A percentile compares a stretch with the other conserved stretches of the same genome.
Evolutionary conservation across 2,797 vertebrate species (phyloP).

Genomic region (Clarias fuscus): DNA sequence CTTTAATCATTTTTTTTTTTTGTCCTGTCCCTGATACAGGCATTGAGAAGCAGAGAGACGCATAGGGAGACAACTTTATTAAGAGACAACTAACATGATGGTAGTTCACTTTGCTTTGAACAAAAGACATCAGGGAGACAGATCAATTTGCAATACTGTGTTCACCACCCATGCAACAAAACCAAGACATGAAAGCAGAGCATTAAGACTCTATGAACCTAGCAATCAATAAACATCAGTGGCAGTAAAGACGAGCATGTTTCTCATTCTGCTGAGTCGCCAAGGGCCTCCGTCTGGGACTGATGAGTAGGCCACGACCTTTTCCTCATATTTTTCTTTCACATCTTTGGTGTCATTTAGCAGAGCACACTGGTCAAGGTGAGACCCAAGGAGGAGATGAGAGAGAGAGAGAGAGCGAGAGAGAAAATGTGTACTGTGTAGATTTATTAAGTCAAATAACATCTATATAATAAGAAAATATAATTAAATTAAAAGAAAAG

Average conservation of each 20-base stretch:
- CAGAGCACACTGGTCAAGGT: conserved; percentile 69
- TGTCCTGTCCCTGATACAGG: conserved; percentile 61
- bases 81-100: conserved; percentile 77
- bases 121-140: conserved; percentile 79
- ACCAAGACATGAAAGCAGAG: conserved; percentile 90
- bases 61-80: conserved; percentile 54
- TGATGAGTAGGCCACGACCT: conserved; percentile 54
- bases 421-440: background rate
- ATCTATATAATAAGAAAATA: background rate
- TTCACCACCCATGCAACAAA: conserved; percentile 85
- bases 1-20: conserved; percentile 83
- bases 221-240: conserved; percentile 96
- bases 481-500: too few relatives aligned
- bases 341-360: conserved; percentile 72
- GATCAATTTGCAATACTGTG: conserved; percentile 99
- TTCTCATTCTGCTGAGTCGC: conserved; percentile 71
- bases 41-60: conserved; percentile 63
- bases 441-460: background rate
- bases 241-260: conserved; percentile 64
- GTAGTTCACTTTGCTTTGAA: conserved; percentile 76
- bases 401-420: conserved; percentile 16
- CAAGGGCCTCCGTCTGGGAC: conserved; percentile 62
- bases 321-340: conserved; percentile 69
- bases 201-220: conserved; percentile 91
- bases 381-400: conserved; percentile 40